Evolutionary conservation across 2,888 invertebrate genomes (phyloP).

Genomic region (Alloplasta piceator): DNA sequence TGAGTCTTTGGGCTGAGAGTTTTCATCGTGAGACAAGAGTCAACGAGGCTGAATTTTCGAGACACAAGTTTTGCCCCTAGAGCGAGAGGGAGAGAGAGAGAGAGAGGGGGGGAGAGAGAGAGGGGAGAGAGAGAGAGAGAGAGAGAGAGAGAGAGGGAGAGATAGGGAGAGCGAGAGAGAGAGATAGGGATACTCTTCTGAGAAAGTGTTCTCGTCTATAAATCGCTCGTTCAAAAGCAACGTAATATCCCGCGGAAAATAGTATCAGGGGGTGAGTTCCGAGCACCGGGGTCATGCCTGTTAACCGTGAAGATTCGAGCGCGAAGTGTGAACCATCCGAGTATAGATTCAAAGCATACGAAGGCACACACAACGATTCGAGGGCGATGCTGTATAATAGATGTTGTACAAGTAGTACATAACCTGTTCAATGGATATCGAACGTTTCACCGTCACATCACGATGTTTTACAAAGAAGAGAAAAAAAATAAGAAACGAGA

Average conservation of each 20-base stretch:
- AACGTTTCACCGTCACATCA: slow-evolving; percentile 8
- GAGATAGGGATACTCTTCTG: neutral
- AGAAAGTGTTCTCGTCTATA: slow-evolving; percentile 26
- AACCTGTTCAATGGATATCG: slow-evolving; percentile 23
- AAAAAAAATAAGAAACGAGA: neutral
- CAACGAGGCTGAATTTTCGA: neutral
- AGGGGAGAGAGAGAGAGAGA: too few relatives aligned
- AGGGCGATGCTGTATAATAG: slow-evolving; percentile 10
- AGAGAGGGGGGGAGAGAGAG: too few relatives aligned
- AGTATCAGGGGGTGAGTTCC: neutral
- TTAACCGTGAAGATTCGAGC: slow-evolving; percentile 43
- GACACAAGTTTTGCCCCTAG: neutral
- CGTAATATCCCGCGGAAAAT: slow-evolving; percentile 22
- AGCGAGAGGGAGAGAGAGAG: neutral
- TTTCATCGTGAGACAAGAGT: neutral
- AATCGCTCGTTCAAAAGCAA: slow-evolving; percentile 39
- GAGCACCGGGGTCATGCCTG: slow-evolving; percentile 21
- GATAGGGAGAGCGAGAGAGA: too few relatives aligned
- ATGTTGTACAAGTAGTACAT: slow-evolving; percentile 7
- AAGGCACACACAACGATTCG: neutral
- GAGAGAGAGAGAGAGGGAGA: too few relatives aligned
- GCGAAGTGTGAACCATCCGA: slow-evolving; percentile 29
- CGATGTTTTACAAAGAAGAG: slow-evolving; percentile 7
- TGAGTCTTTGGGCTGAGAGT: neutral
- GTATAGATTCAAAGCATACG: slow-evolving; percentile 12